Evolutionary conservation across 2,797 vertebrate genomes (phyloP), one percentile per base, ranked within the genome.

Genomic region (Aulostomus chinensis): DNA sequence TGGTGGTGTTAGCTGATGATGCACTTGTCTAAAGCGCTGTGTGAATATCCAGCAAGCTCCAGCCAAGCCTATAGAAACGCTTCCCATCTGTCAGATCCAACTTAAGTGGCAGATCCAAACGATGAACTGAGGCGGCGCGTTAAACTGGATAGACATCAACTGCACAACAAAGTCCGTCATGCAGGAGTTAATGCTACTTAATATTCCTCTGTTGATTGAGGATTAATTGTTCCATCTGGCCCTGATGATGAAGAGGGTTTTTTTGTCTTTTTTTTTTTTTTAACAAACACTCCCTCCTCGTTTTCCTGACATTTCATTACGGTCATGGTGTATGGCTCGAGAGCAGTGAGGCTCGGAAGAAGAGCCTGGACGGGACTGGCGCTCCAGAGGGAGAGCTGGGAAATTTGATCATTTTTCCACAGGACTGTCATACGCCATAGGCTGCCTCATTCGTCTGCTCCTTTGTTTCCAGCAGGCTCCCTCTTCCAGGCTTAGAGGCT

Each of bases 161-260:
- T n/a, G 25, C 56, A 30, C 39, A 11, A 43, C 31, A 30, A 43
- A 62, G 24, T 68, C 80, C 61, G 70, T 33, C 28, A 17, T 60
- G 71, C 63, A 58, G 33, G 58, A 82, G 72, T 77, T 78, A 68
- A 83, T 58, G 58, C 81, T 68, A 34, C 57, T 88, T 80, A 73
- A 82, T 81, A 81, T 83, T 79, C 75, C 35, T 65, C 6, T 69
- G 65, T 58, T 84, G 77, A 86, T 88, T 85, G 79, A 80, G 76
- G 86, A 93, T 93, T 93, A 93, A 93, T 94, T 91, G 90, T 84
- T 86, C 93, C 93, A 94, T 93, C 93, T 94, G 93, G 86, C 69
- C 58, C 64, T 63, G 51, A 34, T 80, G 62, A 79, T 85, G 81
- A 83, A 51, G 38, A 58, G 53, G 70, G n/a, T n/a, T n/a, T n/a